A percentile compares a stretch with the other conserved stretches of the same genome.
Evolutionary conservation across 2,888 invertebrate genomes (phyloP).

Genomic region (Lacanobia oleracea): DNA sequence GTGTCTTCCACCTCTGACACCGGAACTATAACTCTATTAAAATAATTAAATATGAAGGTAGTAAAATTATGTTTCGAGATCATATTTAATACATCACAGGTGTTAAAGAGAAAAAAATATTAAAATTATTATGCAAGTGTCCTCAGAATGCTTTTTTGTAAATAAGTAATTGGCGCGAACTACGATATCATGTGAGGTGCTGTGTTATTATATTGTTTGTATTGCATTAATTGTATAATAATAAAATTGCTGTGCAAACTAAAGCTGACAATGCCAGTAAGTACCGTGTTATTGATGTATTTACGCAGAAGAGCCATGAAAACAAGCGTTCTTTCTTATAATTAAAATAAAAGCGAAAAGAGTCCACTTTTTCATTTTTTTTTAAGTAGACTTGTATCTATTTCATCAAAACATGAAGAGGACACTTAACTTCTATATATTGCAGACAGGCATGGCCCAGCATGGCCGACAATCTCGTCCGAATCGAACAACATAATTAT

Average conservation of each 20-base stretch:
- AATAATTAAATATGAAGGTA: slow-evolving; percentile 88
- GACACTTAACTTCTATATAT: slow-evolving; percentile 65
- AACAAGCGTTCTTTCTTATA: not conserved
- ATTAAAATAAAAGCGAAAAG: not conserved
- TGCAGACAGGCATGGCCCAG: slow-evolving; percentile 55
- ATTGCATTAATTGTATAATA: slow-evolving; percentile 20
- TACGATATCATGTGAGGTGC: not conserved
- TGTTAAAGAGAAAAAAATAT: slow-evolving; percentile 88
- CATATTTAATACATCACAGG: slow-evolving; percentile 93
- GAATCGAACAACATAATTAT: slow-evolving; percentile 81
- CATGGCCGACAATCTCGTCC: slow-evolving; percentile 59
- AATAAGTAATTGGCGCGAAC: slow-evolving; percentile 40
- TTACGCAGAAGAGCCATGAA: not conserved
- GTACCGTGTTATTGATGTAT: slow-evolving; percentile 5
- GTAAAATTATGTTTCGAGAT: slow-evolving; percentile 91
- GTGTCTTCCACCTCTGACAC: slow-evolving; percentile 67
- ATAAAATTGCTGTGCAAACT: slow-evolving; percentile 20
- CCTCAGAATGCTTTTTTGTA: slow-evolving; percentile 49
- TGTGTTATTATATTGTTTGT: slow-evolving; percentile 25
- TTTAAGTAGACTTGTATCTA: not conserved
- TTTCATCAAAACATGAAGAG: slow-evolving; percentile 54
- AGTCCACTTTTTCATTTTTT: not conserved
- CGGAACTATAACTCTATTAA: slow-evolving; percentile 81
- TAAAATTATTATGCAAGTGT: slow-evolving; percentile 70
- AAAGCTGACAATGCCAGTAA: slow-evolving; percentile 5